Percentiles rank a stretch among this genome's conserved stretches.
phyloP scores from a whole-genome alignment of 2,888 invertebrate genomes.

The Villa cingulata region DNA sequence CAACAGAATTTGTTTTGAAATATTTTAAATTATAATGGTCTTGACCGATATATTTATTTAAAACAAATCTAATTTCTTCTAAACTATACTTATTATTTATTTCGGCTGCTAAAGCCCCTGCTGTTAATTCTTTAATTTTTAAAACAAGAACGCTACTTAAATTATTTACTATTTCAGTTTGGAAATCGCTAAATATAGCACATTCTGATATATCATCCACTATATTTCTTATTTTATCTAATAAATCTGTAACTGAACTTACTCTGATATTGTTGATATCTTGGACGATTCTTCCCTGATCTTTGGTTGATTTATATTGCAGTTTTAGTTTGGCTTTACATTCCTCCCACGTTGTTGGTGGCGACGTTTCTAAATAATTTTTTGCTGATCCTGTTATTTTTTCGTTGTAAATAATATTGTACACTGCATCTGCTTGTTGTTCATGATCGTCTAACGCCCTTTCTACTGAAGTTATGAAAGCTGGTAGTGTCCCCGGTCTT shows the following conservation, averaged over 20 bases:
- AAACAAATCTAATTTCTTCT: slow-evolving; percentile 2
- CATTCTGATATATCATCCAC: neutral
- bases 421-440: no score
- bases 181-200: slow-evolving; percentile 3
- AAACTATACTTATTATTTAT: slow-evolving; percentile 3
- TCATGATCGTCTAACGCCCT: no score
- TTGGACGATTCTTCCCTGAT: no score
- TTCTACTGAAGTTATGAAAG: no score
- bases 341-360: slow-evolving; percentile 3
- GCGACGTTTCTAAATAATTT: slow-evolving; percentile 3
- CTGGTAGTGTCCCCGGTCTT: no score
- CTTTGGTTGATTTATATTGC: no score
- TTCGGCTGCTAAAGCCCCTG: slow-evolving; percentile 6
- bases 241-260: slow-evolving; percentile 3
- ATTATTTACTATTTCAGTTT: slow-evolving; percentile 1
- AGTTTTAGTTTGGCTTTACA: slow-evolving; percentile 7
- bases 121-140: slow-evolving; percentile 5
- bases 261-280: slow-evolving; percentile 1
- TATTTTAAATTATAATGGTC: no score
- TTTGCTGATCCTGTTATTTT: no score
- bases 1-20: no score
- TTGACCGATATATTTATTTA: slow-evolving; percentile 7
- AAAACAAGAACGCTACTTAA: slow-evolving; percentile 4
- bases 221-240: slow-evolving; percentile 6
- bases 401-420: no score